Percentiles rank a stretch among this genome's conserved stretches.
Conservation (phyloP, 2,888 invertebrate species). For the Callosobruchus maculatus region DNA sequence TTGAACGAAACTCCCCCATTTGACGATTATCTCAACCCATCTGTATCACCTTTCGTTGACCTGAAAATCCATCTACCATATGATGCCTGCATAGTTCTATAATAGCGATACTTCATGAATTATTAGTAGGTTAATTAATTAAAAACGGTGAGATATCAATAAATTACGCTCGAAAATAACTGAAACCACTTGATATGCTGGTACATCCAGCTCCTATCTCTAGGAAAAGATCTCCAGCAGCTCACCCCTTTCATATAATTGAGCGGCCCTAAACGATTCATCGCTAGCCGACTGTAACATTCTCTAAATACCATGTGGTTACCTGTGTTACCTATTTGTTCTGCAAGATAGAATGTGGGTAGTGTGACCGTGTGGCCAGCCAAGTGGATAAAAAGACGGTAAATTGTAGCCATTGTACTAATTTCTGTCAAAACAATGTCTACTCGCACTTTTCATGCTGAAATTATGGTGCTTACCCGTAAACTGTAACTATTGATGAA, state of each 20-base stretch:
- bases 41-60: not conserved
- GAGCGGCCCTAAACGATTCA: not conserved
- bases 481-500: too few relatives aligned
- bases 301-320: not conserved
- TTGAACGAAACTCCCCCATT: too few relatives aligned
- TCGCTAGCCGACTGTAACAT: not conserved
- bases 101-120: not conserved
- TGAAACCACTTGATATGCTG: not conserved
- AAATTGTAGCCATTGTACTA: not conserved
- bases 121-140: not conserved
- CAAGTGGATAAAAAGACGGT: not conserved
- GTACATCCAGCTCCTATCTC: not conserved
- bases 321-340: not conserved
- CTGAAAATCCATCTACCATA: not conserved
- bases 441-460: not conserved
- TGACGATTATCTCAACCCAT: not conserved
- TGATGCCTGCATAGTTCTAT: not conserved
- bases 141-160: not conserved
- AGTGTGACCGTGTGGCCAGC: not conserved
- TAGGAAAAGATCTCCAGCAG: not conserved
- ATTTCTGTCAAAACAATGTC: not conserved
- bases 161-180: not conserved
- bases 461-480: not conserved
- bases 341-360: not conserved
- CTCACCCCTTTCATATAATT: not conserved